A percentile compares a stretch with the other conserved stretches of the same genome.
These are phyloP conservation scores for Microhierax caerulescens DNA, from an alignment of 2,797 vertebrate genomes.

Conservation along the genomic window DNA sequence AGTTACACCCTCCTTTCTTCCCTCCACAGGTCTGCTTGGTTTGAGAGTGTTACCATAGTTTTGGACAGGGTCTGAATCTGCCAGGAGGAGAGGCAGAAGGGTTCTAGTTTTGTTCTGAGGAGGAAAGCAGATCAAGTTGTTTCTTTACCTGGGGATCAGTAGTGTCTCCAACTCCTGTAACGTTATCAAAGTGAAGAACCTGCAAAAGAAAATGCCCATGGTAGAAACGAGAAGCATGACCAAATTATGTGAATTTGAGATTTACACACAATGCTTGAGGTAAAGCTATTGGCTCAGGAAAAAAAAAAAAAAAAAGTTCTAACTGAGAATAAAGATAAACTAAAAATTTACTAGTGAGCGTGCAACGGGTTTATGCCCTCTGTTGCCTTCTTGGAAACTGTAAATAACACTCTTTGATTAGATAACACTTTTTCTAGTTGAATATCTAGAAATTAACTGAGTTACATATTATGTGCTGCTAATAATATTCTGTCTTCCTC, in stretches of 20 bases:
- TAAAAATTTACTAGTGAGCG: background rate
- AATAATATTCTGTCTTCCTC: background rate
- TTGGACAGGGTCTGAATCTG: background rate
- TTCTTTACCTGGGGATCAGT: slow-evolving; percentile 28
- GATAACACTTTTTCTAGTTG: background rate
- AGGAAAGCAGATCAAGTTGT: background rate
- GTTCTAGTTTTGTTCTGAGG: background rate
- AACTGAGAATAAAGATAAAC: background rate
- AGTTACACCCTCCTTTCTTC: background rate
- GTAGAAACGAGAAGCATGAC: background rate
- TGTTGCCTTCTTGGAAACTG: background rate
- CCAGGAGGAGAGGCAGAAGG: background rate
- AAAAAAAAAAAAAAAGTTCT: background rate
- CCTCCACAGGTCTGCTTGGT: background rate
- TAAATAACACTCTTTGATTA: background rate
- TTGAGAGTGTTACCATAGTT: background rate
- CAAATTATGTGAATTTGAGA: background rate
- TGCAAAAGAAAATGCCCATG: slow-evolving; percentile 5
- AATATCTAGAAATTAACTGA: background rate
- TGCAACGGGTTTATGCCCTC: background rate
- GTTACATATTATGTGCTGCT: background rate
- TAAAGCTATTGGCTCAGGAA: background rate
- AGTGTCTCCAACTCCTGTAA: background rate
- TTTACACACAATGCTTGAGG: background rate
- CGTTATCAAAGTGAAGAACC: slow-evolving; percentile 58